Evolutionary conservation across 2,888 invertebrate genomes (phyloP), one percentile per base, ranked within the genome.

Genomic region (Machimus atricapillus): DNA sequence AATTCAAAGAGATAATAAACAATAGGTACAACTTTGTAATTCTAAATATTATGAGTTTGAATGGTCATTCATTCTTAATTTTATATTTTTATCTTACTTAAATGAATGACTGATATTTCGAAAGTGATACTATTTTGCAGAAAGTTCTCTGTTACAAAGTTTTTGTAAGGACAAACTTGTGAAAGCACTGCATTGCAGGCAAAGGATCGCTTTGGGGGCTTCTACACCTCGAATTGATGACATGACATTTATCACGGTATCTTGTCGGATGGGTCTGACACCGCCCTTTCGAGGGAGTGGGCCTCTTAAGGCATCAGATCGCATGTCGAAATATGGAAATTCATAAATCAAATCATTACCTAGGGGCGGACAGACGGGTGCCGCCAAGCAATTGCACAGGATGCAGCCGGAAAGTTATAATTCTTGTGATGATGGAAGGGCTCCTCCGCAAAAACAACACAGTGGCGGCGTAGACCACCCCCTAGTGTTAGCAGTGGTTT

Each of bases 301-400:
- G 76, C n/a, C 76, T 37, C 37, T 1, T 16, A 19, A 76, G 31
- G 56, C 34, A 58, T 58, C 82, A 56, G 82, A 82, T 82, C 58
- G 82, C 82, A 82, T 82, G 82, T 82, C 52, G 82, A 82, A 82
- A 82, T 82, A 82, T 82, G 82, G 56, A 82, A 82, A 82, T 82
- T 82, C 82, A 66, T 66, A 46, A 82, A 82, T 37, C 82, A 82
- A 81, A 81, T 81, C 31, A 81, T 37, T 66, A 52, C 82, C 52
- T 56, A 34, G 37, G 37, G 37, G 37, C 16, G 34, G 37, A 31
- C 27, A 31, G 76, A 74, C 2, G 76, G 34, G 76, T 76, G 76
- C 76, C 37, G n/a, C 16, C 34, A 34, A 19, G 73, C 76, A n/a
- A 76, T 37, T 76, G 76, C 76, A 76, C 37, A 76, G 34, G 76